Conservation (phyloP, 2,797 vertebrate genomes). For the Mus spretus region DNA sequence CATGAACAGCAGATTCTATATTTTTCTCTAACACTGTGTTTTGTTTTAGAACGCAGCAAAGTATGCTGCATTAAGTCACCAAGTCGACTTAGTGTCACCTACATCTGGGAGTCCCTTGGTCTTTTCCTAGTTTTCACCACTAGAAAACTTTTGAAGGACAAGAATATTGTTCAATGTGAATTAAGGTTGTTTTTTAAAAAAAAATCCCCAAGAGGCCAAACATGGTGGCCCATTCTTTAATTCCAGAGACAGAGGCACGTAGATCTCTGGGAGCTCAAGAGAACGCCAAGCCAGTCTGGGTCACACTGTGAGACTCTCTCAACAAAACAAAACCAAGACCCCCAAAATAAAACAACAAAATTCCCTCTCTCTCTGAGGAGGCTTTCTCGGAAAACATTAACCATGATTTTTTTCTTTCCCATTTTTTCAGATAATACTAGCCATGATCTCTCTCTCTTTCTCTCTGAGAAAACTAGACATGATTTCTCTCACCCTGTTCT, state of each 20-base stretch:
- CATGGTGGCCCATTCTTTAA: not conserved
- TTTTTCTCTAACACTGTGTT: not conserved
- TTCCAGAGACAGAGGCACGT: not conserved
- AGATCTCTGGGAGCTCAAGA: not conserved
- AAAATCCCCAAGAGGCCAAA: not conserved
- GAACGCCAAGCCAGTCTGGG: not conserved
- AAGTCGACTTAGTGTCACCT: not conserved
- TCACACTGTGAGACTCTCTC: not conserved
- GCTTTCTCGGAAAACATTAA: not conserved
- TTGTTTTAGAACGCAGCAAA: not conserved
- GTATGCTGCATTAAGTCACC: not conserved
- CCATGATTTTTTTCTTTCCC: not conserved
- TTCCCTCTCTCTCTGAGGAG: not conserved
- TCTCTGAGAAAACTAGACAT: not conserved
- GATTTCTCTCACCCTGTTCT: not conserved
- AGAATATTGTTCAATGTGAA: not conserved
- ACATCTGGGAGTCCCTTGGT: not conserved
- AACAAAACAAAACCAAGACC: no score
- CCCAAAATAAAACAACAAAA: not conserved
- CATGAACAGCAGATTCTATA: not conserved
- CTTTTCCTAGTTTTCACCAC: not conserved
- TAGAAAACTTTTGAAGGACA: not conserved
- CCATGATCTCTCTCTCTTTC: not conserved
- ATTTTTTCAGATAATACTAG: not conserved
- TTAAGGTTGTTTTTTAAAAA: not conserved